Evolutionary conservation across 2,888 invertebrate genomes (phyloP), one percentile per base, ranked within the genome.

Genomic region (Gortyna flavago): DNA sequence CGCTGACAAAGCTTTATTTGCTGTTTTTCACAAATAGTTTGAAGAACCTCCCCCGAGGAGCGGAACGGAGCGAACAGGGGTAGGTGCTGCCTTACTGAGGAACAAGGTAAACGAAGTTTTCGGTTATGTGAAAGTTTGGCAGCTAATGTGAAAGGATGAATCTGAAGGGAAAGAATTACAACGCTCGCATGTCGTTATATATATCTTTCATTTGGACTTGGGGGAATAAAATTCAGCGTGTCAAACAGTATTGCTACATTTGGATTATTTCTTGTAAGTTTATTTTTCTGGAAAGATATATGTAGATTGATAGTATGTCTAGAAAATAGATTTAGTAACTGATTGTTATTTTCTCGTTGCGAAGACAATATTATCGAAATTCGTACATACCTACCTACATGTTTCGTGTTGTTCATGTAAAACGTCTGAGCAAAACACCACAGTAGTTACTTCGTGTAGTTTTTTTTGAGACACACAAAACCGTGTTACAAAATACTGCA

Each of bases 1-100:
- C 93, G 92, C 91, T 94, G 92, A 93, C 94, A 94, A 94, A 93
- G 93, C 90, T 90, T 93, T 93, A 92, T 93, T 94, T 93, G 91
- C 92, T 90, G 93, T 92, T 95, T 95, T 95, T 94, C 91, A 92
- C 94, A 93, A 94, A 93, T 92, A 93, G 91, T 90, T 90, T 81
- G 87, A 72, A 83, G 83, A 88, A 86, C 84, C 88, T 91, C 92
- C 89, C 91, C 18, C 81, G 85, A 90, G 91, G 89, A 86, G 87
- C 72, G 87, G 85, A 85, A 90, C 88, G 87, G 88, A 87, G 25
- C 59, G 73, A 80, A 79, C 76, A 75, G 69, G 61, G 69, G 71
- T 75, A 80, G 77, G 59, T 75, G 73, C 80, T 77, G 76, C 69
- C 74, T 81, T 80, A 77, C 59, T 72, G 65, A 72, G 38, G 67